Evolutionary conservation across 2,888 invertebrate species (phyloP), one percentile per base, ranked within the genome.

Genomic region (Eristalis pertinax): DNA sequence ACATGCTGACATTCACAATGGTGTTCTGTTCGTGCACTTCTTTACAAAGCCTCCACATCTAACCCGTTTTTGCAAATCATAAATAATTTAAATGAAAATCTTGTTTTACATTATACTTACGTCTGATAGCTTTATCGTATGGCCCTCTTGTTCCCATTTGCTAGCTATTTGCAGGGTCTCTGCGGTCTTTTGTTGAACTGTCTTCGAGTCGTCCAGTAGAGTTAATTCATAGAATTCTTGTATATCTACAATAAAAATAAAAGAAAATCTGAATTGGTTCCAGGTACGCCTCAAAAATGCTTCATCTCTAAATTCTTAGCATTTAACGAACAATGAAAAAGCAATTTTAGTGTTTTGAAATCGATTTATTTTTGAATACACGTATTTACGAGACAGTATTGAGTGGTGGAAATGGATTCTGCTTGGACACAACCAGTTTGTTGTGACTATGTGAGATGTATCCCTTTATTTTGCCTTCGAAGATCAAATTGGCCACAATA

Each of bases 171-270:
- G 96, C 92, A 98, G 96, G 75, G 99, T 98, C 94, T 98, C 98
- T 82, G 96, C 96, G 89, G 98, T 98, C 94, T 99, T 99, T 94
- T 99, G 98, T 93, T 98, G 98, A 90, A 97, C 96, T 85, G 98
- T 97, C 94, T 99, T 99, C 88, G 96, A 97, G 93, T 99, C 98
- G 94, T 99, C 99, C 91, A 99, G 95, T 89, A 99, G 95, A 79
- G 99, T 99, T 91, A 98, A 95, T 94, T 99, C 99, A 94, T 99
- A 99, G 94, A 99, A 99, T 94, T 99, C 99, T 95, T 99, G 99
- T 92, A 99, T 99, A 95, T 99, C 99, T 98, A 95, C 32, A 95
- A 95, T 86, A 90, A 69, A 76, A 78, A 76, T 50, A 41, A 72
- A 8, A 58, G 7, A n/a, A 15, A 8, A 68, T 43, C 10, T 65